Percentiles rank a stretch among this genome's conserved stretches.
phyloP scores from a whole-genome alignment of 1,140 invertebrate genomes.

The Drosophila eugracilis region DNA sequence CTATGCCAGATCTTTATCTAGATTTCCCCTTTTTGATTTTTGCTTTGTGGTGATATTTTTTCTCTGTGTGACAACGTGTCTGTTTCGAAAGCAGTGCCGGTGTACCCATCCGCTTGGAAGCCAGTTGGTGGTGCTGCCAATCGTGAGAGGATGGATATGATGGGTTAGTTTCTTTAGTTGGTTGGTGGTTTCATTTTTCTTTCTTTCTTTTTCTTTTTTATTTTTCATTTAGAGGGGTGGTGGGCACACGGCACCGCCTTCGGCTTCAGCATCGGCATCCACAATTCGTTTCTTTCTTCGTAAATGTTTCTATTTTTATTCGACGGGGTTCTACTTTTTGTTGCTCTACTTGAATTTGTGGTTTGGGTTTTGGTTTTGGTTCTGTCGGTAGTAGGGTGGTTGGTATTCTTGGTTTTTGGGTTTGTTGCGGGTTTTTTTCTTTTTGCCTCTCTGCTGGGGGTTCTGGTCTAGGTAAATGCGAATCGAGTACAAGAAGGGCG shows the following conservation, averaged over 20 bases:
- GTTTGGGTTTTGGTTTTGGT: slow-evolving; percentile 30
- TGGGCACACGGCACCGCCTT: slow-evolving; percentile 48
- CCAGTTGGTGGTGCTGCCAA: slow-evolving; percentile 15
- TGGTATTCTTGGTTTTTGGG: slow-evolving; percentile 27
- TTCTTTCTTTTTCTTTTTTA: neutral
- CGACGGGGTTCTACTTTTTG: slow-evolving; percentile 38
- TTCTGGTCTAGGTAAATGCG: slow-evolving; percentile 5
- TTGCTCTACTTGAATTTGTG: slow-evolving; percentile 43
- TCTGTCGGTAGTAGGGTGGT: slow-evolving; percentile 30
- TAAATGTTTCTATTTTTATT: slow-evolving; percentile 83
- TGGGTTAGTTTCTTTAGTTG: slow-evolving; percentile 1
- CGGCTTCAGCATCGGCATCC: slow-evolving; percentile 58
- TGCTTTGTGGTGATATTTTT: slow-evolving; percentile 36
- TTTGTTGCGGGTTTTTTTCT: slow-evolving; percentile 9
- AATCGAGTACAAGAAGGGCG: slow-evolving; percentile 9
- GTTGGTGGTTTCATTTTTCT: neutral
- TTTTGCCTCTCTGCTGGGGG: neutral
- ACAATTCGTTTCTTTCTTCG: slow-evolving; percentile 77
- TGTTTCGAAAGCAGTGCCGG: slow-evolving; percentile 40
- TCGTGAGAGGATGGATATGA: slow-evolving; percentile 5
- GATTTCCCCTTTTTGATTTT: no score
- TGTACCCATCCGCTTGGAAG: slow-evolving; percentile 11
- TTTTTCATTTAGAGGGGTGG: no score
- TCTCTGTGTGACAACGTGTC: slow-evolving; percentile 37
- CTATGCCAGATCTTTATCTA: neutral